Evolutionary conservation across 2,888 invertebrate genomes (phyloP).

Genomic region (Heliconius hortense): DNA sequence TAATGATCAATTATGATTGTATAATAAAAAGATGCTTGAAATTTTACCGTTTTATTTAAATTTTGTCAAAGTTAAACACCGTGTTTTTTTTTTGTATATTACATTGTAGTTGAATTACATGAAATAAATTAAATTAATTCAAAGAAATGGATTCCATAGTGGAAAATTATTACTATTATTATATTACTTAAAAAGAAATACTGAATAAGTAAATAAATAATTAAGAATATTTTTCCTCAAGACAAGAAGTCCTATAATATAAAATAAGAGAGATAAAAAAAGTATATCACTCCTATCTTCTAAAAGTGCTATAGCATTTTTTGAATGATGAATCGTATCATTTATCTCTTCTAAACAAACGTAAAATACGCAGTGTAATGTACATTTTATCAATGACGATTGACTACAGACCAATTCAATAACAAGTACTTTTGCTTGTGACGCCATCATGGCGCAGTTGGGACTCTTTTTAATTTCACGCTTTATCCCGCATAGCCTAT

Average conservation of each 20-base stretch:
- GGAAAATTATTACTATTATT: too few relatives aligned
- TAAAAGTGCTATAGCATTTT: too few relatives aligned
- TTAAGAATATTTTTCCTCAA: too few relatives aligned
- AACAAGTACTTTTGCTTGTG: conserved; percentile 8
- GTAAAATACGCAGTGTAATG: not conserved
- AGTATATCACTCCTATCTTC: too few relatives aligned
- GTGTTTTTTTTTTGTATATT: not conserved
- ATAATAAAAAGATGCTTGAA: conserved; percentile 3
- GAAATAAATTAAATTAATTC: not conserved
- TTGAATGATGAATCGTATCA: not conserved
- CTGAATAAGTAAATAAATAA: too few relatives aligned
- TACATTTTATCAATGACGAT: conserved; percentile 17
- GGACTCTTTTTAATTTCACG: not conserved
- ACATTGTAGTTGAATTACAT: not conserved
- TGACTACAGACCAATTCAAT: not conserved
- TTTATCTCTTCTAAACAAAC: not conserved
- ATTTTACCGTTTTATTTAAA: not conserved
- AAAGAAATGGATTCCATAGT: too few relatives aligned
- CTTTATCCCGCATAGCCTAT: not conserved
- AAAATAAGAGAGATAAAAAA: too few relatives aligned
- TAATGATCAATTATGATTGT: conserved; percentile 8
- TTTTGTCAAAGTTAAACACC: not conserved
- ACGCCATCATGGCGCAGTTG: not conserved
- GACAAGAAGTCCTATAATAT: too few relatives aligned
- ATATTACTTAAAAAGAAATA: too few relatives aligned